phyloP scores from a whole-genome alignment of 2,113 vertebrate species.

The mouse (Mus musculus) region GRCm39 chr13:115746501-115747000 shows the following conservation, averaged over 20 bases:
- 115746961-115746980: slow-evolving; percentile 49
- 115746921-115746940: slow-evolving; percentile 39
- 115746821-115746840: neutral
- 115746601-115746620: neutral
- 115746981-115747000: slow-evolving; percentile 54
- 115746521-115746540: neutral
- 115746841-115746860: neutral
- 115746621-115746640: neutral
- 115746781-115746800: neutral
- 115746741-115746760: slow-evolving; percentile 19
- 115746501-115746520: too few species aligned
- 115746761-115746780: slow-evolving; percentile 8
- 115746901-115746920: slow-evolving; percentile 63
- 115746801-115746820: neutral
- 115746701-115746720: neutral
- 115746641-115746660: neutral
- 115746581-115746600: neutral
- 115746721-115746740: neutral
- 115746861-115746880: neutral
- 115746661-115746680: neutral
- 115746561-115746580: neutral
- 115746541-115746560: neutral
- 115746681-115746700: neutral
- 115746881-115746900: slow-evolving; percentile 61
- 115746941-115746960: slow-evolving; percentile 44